Evolutionary conservation across 2,113 vertebrate genomes (phyloP).

Genomic region (Australoheros scitulus): DNA sequence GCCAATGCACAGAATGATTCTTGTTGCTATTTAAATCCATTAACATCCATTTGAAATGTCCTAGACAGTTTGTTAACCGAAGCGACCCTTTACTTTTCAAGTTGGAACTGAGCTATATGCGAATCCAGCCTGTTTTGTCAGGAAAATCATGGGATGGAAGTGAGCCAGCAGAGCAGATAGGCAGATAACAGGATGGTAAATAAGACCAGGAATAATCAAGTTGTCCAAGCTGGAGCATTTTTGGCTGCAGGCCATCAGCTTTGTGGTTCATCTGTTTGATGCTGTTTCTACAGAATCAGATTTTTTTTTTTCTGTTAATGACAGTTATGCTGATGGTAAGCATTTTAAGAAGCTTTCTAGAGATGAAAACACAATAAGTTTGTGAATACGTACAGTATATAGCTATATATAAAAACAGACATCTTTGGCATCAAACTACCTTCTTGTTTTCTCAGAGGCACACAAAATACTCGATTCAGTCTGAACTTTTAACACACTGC

Average conservation of each 20-base stretch:
- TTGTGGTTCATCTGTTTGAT: conserved; percentile 7
- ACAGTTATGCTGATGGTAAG: conserved; percentile 9
- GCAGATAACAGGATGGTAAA: neutral
- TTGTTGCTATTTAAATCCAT: neutral
- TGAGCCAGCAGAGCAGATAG: conserved; percentile 6
- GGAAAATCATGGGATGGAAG: neutral
- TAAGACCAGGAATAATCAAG: conserved; percentile 18
- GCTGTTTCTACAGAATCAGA: neutral
- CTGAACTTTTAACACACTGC: neutral
- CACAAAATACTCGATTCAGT: neutral
- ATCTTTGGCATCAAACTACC: neutral
- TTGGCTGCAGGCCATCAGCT: conserved; percentile 31
- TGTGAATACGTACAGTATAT: neutral
- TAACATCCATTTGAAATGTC: neutral
- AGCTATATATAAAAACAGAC: neutral
- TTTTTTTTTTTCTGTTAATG: neutral
- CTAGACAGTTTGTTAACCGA: neutral
- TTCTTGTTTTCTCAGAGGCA: neutral
- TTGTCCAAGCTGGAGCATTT: neutral
- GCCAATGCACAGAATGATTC: neutral
- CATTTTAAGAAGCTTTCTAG: neutral
- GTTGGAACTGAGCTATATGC: conserved; percentile 11
- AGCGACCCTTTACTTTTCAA: neutral
- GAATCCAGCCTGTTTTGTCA: neutral
- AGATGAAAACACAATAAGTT: neutral